Conservation (phyloP, 2,113 vertebrate genomes). For the Siphamia tubifer region DNA sequence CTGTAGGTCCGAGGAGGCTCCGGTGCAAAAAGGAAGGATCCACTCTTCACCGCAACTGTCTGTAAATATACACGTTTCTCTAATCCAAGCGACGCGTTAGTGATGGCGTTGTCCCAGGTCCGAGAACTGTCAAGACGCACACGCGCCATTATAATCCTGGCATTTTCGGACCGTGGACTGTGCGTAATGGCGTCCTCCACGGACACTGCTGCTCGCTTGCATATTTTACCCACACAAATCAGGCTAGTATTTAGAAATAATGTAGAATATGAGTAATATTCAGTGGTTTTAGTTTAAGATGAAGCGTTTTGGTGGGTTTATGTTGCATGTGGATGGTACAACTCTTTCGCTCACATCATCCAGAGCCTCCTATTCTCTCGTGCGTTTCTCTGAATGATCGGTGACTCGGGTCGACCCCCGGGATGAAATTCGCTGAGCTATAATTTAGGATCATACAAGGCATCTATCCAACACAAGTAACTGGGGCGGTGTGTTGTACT, state of each 20-base stretch:
- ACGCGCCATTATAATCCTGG: conserved; percentile 10
- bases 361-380: conserved; percentile 6
- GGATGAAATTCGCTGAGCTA: background rate
- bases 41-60: conserved; percentile 9
- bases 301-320: background rate
- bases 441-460: conserved; percentile 11
- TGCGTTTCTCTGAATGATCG: conserved; percentile 6
- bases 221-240: conserved; percentile 7
- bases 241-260: background rate
- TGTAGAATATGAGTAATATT: background rate
- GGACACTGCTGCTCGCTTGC: conserved; percentile 41
- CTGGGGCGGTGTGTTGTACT: background rate
- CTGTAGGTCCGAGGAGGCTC: conserved; percentile 78
- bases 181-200: conserved; percentile 82
- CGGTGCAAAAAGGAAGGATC: conserved; percentile 32
- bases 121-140: conserved; percentile 65
- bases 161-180: conserved; percentile 76
- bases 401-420: background rate
- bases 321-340: background rate
- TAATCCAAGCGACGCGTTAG: background rate
- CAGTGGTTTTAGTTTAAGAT: background rate
- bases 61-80: conserved; percentile 31
- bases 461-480: background rate
- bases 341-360: conserved; percentile 15
- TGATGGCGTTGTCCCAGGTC: conserved; percentile 64